These are phyloP conservation scores for Carcina quercana DNA, from an alignment of 2,888 invertebrate genomes.

Conservation along the genomic window DNA sequence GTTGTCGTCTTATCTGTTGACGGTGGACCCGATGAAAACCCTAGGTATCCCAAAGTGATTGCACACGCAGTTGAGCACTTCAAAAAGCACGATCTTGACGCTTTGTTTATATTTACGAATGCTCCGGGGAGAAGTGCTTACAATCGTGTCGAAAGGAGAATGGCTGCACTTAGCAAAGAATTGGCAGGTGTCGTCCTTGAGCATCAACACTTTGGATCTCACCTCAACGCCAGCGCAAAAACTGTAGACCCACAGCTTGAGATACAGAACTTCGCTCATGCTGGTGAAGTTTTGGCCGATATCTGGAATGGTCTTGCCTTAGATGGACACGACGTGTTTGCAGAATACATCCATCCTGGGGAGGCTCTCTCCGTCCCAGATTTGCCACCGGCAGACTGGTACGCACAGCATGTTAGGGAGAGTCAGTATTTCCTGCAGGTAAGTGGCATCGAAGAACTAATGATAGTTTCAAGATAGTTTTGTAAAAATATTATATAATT, in stretches of 20 bases:
- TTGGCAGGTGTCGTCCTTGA: conserved; percentile 29
- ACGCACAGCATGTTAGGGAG: not conserved
- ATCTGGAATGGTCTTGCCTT: conserved; percentile 21
- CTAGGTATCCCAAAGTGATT: no score
- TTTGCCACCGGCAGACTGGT: not conserved
- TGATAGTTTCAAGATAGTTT: not conserved
- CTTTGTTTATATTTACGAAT: conserved; percentile 28
- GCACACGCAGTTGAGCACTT: no score
- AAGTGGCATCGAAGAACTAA: not conserved
- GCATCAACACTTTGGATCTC: conserved; percentile 28
- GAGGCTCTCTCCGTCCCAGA: not conserved
- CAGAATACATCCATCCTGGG: not conserved
- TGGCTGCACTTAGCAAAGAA: conserved; percentile 33
- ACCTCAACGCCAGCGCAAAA: conserved; percentile 24
- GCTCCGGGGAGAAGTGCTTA: conserved; percentile 35
- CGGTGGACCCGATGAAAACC: no score
- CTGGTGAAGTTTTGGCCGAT: conserved; percentile 29
- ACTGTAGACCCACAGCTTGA: conserved; percentile 32
- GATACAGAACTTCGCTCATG: conserved; percentile 28
- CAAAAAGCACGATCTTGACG: no score
- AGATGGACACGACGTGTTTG: not conserved
- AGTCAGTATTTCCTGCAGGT: not conserved
- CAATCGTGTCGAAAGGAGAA: conserved; percentile 33
- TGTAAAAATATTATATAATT: not conserved
- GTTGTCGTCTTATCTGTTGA: no score